Percentiles rank a stretch among this genome's conserved stretches.
phyloP scores from a whole-genome alignment of 2,888 invertebrate species.

The Drosophila buzzatii region DNA sequence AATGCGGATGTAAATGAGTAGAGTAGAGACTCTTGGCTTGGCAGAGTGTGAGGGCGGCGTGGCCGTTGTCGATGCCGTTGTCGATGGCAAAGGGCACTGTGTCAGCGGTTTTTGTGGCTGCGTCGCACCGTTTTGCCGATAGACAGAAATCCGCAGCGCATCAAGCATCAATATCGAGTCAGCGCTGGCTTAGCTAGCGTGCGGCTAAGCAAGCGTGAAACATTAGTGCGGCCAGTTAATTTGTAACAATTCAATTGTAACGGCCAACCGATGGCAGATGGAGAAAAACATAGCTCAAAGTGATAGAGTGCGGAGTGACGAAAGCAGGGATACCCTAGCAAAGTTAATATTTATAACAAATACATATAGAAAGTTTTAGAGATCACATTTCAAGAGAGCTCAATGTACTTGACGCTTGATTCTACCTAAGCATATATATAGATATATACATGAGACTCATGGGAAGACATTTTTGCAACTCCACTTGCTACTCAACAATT shows the following conservation, averaged over 20 bases:
- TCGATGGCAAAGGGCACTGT: slow-evolving; percentile 76
- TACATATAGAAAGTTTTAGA: background rate
- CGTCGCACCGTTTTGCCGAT: slow-evolving; percentile 36
- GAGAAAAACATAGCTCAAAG: background rate
- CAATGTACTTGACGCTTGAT: too few relatives aligned
- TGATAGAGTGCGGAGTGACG: background rate
- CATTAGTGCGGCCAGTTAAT: slow-evolving; percentile 75
- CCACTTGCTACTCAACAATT: too few relatives aligned
- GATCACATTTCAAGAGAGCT: background rate
- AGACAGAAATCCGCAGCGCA: slow-evolving; percentile 17
- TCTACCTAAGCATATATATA: too few relatives aligned
- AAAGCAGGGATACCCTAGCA: background rate
- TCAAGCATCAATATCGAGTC: slow-evolving; percentile 47
- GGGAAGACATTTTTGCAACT: too few relatives aligned
- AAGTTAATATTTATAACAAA: background rate
- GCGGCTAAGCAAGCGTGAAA: slow-evolving; percentile 71
- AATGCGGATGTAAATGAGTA: slow-evolving; percentile 79
- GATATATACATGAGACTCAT: too few relatives aligned
- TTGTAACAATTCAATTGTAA: slow-evolving; percentile 79
- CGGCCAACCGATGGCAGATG: slow-evolving; percentile 41
- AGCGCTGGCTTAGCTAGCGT: background rate
- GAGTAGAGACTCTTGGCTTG: background rate
- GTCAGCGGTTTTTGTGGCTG: slow-evolving; percentile 66
- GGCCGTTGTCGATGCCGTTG: slow-evolving; percentile 35
- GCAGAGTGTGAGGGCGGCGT: slow-evolving; percentile 3